Base-by-base conservation (phyloP, 2,888 invertebrate species). In the Drosophila pseudotakahashii region DNA sequence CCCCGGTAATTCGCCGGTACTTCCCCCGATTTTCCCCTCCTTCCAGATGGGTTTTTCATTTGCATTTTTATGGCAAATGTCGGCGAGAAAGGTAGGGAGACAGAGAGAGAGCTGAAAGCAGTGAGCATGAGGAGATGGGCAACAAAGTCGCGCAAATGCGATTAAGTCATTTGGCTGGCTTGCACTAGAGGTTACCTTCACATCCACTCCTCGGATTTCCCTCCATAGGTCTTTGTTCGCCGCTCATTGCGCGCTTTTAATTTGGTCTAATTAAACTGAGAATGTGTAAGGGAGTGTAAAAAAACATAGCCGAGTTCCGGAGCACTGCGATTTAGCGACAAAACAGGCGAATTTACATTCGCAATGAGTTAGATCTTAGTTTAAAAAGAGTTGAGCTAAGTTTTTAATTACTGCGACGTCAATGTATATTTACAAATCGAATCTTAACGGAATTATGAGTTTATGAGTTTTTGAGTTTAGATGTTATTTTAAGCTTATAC, bases 91-190 rank as follows among this genome's bases (percentile, higher is more conserved):
- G 26, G 14, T 55, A 19, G 32, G 11, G 16, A 30, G 16, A 13
- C n/a, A 19, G 55, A 13, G 16, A 19, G 55, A 19, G 16, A 16
- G 67, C 14, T 7, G 16, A 9, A 26, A 42, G 13, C 30, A n/a
- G 47, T 7, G 37, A n/a, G 14, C 1, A 11, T 1, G 16, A 6
- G 37, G 14, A 14, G 69, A 64, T 42, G 70, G 59, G 75, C 76
- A 84, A 88, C 85, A 82, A 79, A 82, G 86, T 84, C 79, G 67
- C 72, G 60, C 73, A 77, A 85, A 85, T 78, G 83, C 86, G 86
- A 85, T 84, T 82, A 84, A 84, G 86, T 80, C 86, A 88, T 85
- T 88, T 77, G 75, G 51, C 55, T 76, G 81, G 73, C 70, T 74
- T 67, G 42, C 44, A 11, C 44, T 32, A 50, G 67, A 42, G 48